A percentile compares a stretch with the other conserved stretches of the same genome.
Conservation (phyloP, 2,797 vertebrate species). For the Centroberyx gerrardi region DNA sequence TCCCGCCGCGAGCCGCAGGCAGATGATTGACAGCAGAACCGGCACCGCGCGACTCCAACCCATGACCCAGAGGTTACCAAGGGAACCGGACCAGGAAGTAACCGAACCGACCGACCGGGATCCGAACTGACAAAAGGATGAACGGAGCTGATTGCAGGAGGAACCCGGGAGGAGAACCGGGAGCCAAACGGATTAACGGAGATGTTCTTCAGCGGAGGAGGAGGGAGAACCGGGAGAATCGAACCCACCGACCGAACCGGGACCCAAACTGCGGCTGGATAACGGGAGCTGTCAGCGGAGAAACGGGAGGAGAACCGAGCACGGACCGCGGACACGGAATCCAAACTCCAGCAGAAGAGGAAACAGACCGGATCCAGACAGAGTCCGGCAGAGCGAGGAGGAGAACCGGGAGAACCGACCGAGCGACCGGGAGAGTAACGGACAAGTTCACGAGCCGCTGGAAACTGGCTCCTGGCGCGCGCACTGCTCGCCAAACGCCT, state of each 20-base stretch:
- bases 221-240: not conserved
- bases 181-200: not conserved
- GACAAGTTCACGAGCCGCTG: slow-evolving; percentile 50
- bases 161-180: not conserved
- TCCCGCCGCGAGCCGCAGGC: slow-evolving; percentile 30
- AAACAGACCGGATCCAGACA: not conserved
- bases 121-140: not conserved
- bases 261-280: too few relatives aligned
- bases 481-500: slow-evolving; percentile 15
- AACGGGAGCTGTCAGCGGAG: too few relatives aligned
- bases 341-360: not conserved
- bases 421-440: slow-evolving; percentile 14
- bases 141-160: too few relatives aligned
- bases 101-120: not conserved
- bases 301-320: not conserved
- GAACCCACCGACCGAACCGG: not conserved
- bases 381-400: not conserved
- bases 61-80: slow-evolving; percentile 35
- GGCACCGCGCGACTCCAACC: slow-evolving; percentile 25
- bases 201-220: not conserved
- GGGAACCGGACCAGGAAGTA: not conserved
- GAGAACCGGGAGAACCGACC: not conserved
- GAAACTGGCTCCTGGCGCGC: slow-evolving; percentile 53
- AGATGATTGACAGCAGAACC: slow-evolving; percentile 59
- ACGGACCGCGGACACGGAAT: not conserved